phyloP scores from a whole-genome alignment of 1,140 invertebrate species.

The Campodea augens region DNA sequence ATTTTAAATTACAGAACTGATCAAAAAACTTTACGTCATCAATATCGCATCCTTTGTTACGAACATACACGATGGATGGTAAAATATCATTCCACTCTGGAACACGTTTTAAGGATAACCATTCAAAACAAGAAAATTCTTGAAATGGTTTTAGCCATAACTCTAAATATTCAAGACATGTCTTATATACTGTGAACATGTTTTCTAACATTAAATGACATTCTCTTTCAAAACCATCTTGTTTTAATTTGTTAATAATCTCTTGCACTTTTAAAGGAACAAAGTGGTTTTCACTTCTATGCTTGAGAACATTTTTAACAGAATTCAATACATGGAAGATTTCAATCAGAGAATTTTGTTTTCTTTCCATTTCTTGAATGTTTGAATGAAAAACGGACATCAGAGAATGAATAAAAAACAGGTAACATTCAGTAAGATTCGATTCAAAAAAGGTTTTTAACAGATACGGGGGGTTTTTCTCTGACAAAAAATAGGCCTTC shows the following conservation, averaged over 20 bases:
- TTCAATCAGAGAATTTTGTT: slow-evolving; percentile 1
- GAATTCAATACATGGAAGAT: background rate
- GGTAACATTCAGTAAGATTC: slow-evolving; percentile 1
- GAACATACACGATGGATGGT: background rate
- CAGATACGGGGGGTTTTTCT: no score
- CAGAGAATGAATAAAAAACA: background rate
- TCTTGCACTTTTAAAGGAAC: background rate
- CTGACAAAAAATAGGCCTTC: no score
- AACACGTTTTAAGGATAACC: background rate
- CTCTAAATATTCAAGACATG: background rate
- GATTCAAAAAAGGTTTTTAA: slow-evolving; percentile 1
- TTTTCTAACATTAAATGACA: background rate
- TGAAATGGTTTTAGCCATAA: background rate
- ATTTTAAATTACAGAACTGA: background rate
- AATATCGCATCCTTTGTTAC: background rate
- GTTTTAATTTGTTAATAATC: background rate
- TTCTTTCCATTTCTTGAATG: slow-evolving; percentile 3
- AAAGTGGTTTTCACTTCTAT: background rate
- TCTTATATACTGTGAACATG: background rate
- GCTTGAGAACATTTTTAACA: background rate
- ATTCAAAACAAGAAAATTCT: background rate
- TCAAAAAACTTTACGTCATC: background rate
- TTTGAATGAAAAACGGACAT: slow-evolving; percentile 1
- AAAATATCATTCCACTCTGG: background rate
- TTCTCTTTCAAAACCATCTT: background rate